These are phyloP conservation scores for Tanytarsus gracilentus DNA, from an alignment of 2,888 invertebrate species.

Conservation along the genomic window DNA sequence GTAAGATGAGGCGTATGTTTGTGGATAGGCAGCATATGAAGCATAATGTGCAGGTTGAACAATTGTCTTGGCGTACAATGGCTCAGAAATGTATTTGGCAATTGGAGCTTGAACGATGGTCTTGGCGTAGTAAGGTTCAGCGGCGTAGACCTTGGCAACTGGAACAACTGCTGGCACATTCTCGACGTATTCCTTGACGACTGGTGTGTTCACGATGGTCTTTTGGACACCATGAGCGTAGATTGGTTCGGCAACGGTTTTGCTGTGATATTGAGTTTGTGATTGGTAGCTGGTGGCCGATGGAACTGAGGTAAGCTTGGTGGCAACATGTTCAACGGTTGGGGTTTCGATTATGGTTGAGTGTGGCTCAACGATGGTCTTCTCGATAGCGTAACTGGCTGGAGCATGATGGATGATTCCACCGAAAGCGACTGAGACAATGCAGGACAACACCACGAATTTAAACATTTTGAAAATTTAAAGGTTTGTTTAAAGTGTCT, in stretches of 20 bases:
- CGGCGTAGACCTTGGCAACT: neutral
- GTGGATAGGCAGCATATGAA: neutral
- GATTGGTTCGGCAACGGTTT: conserved; percentile 22
- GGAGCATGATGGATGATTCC: conserved; percentile 13
- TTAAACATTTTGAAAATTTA: conserved; percentile 28
- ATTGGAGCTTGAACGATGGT: conserved; percentile 5
- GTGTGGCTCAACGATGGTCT: conserved; percentile 19
- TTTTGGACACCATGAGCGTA: conserved; percentile 28
- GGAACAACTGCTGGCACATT: conserved; percentile 5
- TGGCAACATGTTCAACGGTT: conserved; percentile 10
- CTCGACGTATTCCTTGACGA: conserved; percentile 16
- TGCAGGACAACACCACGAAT: conserved; percentile 28
- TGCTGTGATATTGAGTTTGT: conserved; percentile 22
- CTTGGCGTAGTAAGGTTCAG: neutral
- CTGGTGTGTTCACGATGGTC: conserved; percentile 2
- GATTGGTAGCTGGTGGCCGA: conserved; percentile 17
- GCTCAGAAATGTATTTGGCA: neutral
- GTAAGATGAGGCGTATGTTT: conserved; percentile 2
- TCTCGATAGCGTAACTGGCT: neutral
- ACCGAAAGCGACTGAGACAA: conserved; percentile 18
- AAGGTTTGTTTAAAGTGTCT: conserved; percentile 25
- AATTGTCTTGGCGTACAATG: neutral
- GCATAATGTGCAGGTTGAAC: neutral
- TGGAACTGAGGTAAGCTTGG: conserved; percentile 9
- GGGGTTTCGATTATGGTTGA: conserved; percentile 17